Evolutionary conservation across 2,797 vertebrate genomes (phyloP).

Genomic region (Tragopan temminckii): DNA sequence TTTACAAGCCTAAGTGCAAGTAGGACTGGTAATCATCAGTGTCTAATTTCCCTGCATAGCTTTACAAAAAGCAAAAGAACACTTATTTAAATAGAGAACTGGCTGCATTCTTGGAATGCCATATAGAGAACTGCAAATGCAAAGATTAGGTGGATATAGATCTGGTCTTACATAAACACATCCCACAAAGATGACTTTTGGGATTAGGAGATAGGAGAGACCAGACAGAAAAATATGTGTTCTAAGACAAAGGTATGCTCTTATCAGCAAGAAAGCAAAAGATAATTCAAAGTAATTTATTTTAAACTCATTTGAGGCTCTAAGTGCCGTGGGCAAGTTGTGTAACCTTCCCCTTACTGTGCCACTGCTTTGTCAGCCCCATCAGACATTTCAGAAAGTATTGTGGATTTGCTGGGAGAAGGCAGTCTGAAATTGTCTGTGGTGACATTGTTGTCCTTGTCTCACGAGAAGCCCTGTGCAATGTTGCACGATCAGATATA

Average conservation of each 20-base stretch:
- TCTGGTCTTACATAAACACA: neutral
- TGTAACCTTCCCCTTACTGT: neutral
- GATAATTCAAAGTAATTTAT: neutral
- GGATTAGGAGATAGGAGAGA: neutral
- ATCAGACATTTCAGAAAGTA: rapidly evolving
- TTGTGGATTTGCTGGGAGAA: neutral
- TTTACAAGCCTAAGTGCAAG: neutral
- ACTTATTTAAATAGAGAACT: neutral
- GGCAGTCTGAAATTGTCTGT: neutral
- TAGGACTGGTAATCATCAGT: neutral
- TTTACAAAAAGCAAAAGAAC: neutral
- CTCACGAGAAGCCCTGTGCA: neutral
- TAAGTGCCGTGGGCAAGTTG: neutral
- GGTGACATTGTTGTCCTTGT: neutral
- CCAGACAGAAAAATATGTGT: neutral
- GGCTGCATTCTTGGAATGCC: neutral
- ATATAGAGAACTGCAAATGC: neutral
- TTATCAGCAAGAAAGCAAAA: neutral
- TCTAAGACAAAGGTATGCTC: neutral
- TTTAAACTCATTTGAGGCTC: neutral
- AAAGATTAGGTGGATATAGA: rapidly evolving
- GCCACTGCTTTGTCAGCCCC: neutral
- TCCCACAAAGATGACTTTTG: neutral
- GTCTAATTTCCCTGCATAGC: neutral
- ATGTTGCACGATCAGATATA: neutral